Evolutionary conservation across 2,797 vertebrate species (phyloP), one percentile per base, ranked within the genome.

Genomic region (Gorsachius magnificus): DNA sequence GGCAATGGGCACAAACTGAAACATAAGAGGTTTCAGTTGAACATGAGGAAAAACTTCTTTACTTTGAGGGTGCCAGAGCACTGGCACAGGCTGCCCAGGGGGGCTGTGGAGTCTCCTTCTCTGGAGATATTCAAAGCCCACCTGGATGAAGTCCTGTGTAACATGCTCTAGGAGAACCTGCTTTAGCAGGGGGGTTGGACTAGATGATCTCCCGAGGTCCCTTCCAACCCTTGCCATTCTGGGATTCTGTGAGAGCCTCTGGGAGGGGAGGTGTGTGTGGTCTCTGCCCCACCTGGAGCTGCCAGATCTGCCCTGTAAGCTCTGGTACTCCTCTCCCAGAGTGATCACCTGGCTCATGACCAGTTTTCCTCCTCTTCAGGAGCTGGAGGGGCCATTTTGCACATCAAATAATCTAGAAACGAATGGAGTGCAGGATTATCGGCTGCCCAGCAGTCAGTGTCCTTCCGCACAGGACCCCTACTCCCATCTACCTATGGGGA

Each of bases 401-500:
- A 78, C 31, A 38, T 5, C 53, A 41, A 48, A 45, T 31, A 56
- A 83, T 16, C 48, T 60, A 75, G 56, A 86, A 95, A 58, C 20
- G 8, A 54, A 56, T 1, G 15, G 81, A 71, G 21, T 0, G 1
- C 33, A n/a, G 20, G n/a, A 69, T 76, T 63, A 61, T 35, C 3
- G 0, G 22, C 54, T 66, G 8, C 58, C 58, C 43, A 35, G 5
- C 9, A 19, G 11, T 2, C 41, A 41, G 10, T 1, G 26, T 25
- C 53, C 57, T 56, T 31, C 69, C 46, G 69, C 3, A 36, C 38
- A 21, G 22, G 5, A n/a, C 13, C 26, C 78, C 64, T 22, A 5
- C 41, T 75, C 26, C 28, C 12, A 5, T 3, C 25, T 26, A 29
- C 43, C 63, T 57, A 11, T 0, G 0, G 1, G 31, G 56, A 87